phyloP scores from a whole-genome alignment of 64 coral and sea anemone genomes.

The Acropora yongei region DNA sequence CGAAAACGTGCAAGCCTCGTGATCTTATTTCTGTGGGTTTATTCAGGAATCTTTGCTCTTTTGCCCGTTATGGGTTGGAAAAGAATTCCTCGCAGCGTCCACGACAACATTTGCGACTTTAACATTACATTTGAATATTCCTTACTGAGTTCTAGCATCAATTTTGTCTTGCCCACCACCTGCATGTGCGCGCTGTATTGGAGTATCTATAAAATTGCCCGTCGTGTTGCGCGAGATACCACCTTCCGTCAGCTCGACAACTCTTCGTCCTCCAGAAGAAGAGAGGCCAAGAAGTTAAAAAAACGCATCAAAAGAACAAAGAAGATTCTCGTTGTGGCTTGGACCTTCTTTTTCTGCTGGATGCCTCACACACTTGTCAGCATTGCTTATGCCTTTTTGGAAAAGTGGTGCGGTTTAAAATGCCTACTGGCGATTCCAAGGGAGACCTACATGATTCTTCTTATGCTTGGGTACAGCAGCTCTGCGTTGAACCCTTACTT shows the following conservation, averaged over 20 bases:
- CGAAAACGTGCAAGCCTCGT: constrained; percentile 68
- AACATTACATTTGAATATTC: constrained; percentile 61
- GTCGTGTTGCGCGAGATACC: neutral
- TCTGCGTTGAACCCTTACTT: constrained; percentile 90
- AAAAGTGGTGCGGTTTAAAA: neutral
- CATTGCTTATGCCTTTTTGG: constrained; percentile 33
- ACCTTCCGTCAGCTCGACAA: neutral
- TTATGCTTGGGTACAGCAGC: constrained; percentile 82
- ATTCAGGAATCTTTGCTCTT: constrained; percentile 76
- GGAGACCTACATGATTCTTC: constrained; percentile 21
- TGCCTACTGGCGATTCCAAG: neutral
- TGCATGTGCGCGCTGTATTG: constrained; percentile 27
- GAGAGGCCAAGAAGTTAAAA: constrained; percentile 35
- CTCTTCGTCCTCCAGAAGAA: neutral
- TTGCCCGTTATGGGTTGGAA: constrained; percentile 84
- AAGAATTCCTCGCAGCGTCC: constrained; percentile 6
- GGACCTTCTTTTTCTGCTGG: constrained; percentile 93
- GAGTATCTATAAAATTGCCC: constrained; percentile 41
- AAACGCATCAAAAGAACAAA: constrained; percentile 75
- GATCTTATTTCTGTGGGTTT: constrained; percentile 64
- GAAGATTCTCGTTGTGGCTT: constrained; percentile 78
- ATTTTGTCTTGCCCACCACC: constrained; percentile 31
- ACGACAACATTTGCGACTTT: constrained; percentile 49
- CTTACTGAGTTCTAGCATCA: constrained; percentile 11
- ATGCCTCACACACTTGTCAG: constrained; percentile 82